Percentiles rank a stretch among this genome's conserved stretches.
Conservation (phyloP, 1,140 invertebrate genomes). For the Ceratina australensis region DNA sequence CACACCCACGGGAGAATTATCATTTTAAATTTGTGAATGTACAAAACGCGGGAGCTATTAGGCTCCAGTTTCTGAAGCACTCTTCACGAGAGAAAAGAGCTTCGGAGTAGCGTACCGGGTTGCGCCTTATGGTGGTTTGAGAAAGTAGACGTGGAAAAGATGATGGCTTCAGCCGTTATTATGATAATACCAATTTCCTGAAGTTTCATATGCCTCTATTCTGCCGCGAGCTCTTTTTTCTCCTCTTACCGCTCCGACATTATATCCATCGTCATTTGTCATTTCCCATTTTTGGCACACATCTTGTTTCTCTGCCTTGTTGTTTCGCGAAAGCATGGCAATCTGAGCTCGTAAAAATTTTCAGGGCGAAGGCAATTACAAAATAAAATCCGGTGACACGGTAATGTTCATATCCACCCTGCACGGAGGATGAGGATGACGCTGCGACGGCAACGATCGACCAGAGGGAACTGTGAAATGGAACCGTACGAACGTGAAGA, state of each 20-base stretch:
- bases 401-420: constrained; percentile 87
- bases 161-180: constrained; percentile 71
- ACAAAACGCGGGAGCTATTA: constrained; percentile 66
- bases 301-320: neutral
- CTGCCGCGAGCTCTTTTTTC: constrained; percentile 40
- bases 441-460: neutral
- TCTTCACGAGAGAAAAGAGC: constrained; percentile 38
- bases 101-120: constrained; percentile 16
- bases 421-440: constrained; percentile 82
- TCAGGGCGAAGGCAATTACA: constrained; percentile 83
- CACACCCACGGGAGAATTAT: constrained; percentile 67
- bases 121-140: constrained; percentile 30
- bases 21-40: constrained; percentile 75
- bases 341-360: constrained; percentile 44
- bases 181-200: constrained; percentile 70
- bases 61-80: constrained; percentile 42
- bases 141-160: constrained; percentile 61
- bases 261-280: constrained; percentile 23
- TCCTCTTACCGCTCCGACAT: constrained; percentile 21
- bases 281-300: neutral
- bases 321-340: neutral
- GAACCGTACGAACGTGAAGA: neutral
- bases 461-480: constrained; percentile 5
- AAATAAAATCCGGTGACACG: constrained; percentile 81
- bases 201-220: constrained; percentile 58